These are phyloP conservation scores for Myodes glareolus DNA, from an alignment of 2,113 vertebrate species.

Conservation along the genomic window DNA sequence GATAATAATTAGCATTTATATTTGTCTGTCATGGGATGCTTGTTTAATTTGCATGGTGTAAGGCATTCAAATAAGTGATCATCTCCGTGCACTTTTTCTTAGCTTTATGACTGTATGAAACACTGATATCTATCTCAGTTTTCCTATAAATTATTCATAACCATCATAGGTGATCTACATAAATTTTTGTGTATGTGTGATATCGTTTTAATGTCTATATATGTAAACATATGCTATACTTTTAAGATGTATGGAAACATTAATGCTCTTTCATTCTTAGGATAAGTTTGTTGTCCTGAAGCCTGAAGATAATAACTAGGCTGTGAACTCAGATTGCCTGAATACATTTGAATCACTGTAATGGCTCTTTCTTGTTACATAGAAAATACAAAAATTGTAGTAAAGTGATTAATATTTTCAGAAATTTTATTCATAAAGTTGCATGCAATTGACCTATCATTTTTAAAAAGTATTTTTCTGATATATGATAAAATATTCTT, in stretches of 20 bases:
- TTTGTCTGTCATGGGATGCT: slow-evolving; percentile 14
- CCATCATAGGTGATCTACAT: background rate
- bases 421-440: background rate
- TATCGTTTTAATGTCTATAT: background rate
- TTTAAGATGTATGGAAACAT: background rate
- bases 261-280: background rate
- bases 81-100: background rate
- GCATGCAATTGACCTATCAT: background rate
- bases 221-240: background rate
- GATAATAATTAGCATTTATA: slow-evolving; percentile 38
- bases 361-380: background rate
- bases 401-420: background rate
- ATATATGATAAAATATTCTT: background rate
- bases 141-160: background rate
- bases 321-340: background rate
- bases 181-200: background rate
- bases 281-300: background rate
- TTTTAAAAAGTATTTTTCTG: background rate
- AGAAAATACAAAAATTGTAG: background rate
- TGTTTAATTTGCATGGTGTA: background rate
- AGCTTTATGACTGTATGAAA: background rate
- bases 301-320: fast-evolving
- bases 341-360: background rate
- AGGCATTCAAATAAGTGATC: background rate
- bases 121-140: background rate